Evolutionary conservation across 2,113 vertebrate genomes (phyloP), one percentile per base, ranked within the genome.

Genomic region (Neotoma lepida): DNA sequence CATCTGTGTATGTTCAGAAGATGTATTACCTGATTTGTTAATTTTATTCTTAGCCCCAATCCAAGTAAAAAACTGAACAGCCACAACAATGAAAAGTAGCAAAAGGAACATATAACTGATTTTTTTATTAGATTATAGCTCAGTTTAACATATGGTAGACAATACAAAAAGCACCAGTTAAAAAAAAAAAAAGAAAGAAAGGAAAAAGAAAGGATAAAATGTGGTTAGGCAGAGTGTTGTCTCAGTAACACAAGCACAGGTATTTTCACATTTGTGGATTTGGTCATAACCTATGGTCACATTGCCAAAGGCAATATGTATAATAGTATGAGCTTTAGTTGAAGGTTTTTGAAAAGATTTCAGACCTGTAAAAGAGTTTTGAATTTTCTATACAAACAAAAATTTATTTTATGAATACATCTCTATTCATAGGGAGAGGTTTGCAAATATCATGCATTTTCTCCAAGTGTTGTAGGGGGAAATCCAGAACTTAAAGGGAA

Each of bases 1-100:
- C 64, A 15, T 90, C n/a, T 78, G 85, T n/a, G 9, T 78, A 35
- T 56, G 39, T 96, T 56, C 14, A 81, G 80, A 95, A 90, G 96
- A 95, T 33, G 61, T 92, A 96, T 94, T 94, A 28, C 8, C 96
- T 92, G 76, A 86, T 96, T 94, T 93, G 2, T 97, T 97, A 95
- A 90, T 92, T 97, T 92, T 97, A 91, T 90, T 91, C 70, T 97
- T 96, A 96, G 68, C 91, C 85, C 15, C 70, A 13, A 8, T 6
- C 2, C 54, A 71, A 46, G 95, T 8, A 35, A 95, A 88, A 24
- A 89, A 81, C 61, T 56, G 4, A n/a, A 80, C 17, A 35, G 51
- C 51, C 12, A 35, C 4, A 35, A n/a, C 30, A 54, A 54, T 5
- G 1, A 71, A 77, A 35, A 12, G 14, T 22, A 33, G 28, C 78